Conservation (phyloP, 2,888 invertebrate species). For the Boloria selene region DNA sequence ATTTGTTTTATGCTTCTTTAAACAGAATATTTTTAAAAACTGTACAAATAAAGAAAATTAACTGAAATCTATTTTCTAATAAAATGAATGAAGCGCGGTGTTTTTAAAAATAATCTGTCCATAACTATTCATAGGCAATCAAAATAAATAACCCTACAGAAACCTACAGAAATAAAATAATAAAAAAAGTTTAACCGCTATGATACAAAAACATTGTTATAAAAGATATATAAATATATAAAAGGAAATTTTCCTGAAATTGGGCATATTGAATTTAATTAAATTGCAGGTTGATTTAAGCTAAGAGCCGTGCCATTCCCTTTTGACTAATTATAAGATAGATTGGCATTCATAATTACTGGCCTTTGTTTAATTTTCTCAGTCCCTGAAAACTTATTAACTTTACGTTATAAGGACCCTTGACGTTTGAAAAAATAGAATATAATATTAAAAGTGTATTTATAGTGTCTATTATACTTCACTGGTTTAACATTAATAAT, state of each 20-base stretch:
- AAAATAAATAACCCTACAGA: too few species aligned
- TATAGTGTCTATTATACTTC: neutral
- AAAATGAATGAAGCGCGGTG: too few species aligned
- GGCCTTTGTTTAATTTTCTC: conserved; percentile 41
- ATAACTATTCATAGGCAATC: too few species aligned
- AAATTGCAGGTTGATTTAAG: conserved; percentile 37
- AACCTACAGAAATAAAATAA: too few species aligned
- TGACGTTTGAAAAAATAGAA: conserved; percentile 27
- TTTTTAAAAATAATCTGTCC: too few species aligned
- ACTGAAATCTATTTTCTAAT: too few species aligned
- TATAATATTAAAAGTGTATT: neutral
- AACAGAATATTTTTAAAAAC: neutral
- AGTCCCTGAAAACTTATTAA: conserved; percentile 38
- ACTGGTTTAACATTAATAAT: too few species aligned
- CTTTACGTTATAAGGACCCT: conserved; percentile 32
- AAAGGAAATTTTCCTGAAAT: conserved; percentile 19
- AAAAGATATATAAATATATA: too few species aligned
- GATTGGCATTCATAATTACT: conserved; percentile 43
- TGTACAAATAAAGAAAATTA: too few species aligned
- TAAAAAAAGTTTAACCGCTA: too few species aligned
- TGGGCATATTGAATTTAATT: conserved; percentile 35
- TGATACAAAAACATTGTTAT: too few species aligned
- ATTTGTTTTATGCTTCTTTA: neutral
- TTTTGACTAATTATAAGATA: conserved; percentile 41
- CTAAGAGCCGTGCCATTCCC: conserved; percentile 35